Evolutionary conservation across 2,888 invertebrate species (phyloP), one percentile per base, ranked within the genome.

Genomic region (Smittia sp.): DNA sequence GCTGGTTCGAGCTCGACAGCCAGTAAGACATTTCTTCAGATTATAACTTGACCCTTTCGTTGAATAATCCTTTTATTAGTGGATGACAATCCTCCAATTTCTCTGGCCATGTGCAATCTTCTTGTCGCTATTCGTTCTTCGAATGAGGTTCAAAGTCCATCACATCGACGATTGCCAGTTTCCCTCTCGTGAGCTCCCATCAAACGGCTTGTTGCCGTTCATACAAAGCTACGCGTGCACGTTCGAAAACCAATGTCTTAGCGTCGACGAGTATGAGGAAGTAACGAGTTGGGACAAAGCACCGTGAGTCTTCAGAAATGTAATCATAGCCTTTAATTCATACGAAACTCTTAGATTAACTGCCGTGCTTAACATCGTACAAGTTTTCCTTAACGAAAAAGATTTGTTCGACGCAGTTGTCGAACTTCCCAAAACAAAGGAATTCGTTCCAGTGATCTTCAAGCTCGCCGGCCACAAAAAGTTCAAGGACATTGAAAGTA

Each of bases 141-240:
- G 83, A 2, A 76, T 80, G 38, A 80, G 80, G 74, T 83, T 80
- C 68, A 79, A 78, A n/a, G 78, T 81, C 0, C 76, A 79, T 54
- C 75, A 78, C n/a, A 76, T 80, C 25, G 77, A 77, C 1, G 79
- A 79, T 7, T 83, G 83, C 46, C 83, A 83, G 76, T 83, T 81
- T 76, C 82, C 82, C 1, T 80, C 83, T 7, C 78, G 83, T 1
- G 77, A 80, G 73, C 75, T 94, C 83, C 93, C 93, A 20, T 90
- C 92, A 70, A 89, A 91, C 32, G 92, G 93, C 0, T 82, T 90
- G 74, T 79, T 92, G 75, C 88, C 89, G 6, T 92, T 93, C 80
- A 82, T 92, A n/a, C 92, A 92, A 80, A 90, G 91, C 11, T 90
- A 90, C 78, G 84, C 93, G 62, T 94, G 94, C 80, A 88, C 88